Percentiles rank a stretch among this genome's conserved stretches.
Conservation (phyloP, 2,888 invertebrate species). For the Xylota segnis region DNA sequence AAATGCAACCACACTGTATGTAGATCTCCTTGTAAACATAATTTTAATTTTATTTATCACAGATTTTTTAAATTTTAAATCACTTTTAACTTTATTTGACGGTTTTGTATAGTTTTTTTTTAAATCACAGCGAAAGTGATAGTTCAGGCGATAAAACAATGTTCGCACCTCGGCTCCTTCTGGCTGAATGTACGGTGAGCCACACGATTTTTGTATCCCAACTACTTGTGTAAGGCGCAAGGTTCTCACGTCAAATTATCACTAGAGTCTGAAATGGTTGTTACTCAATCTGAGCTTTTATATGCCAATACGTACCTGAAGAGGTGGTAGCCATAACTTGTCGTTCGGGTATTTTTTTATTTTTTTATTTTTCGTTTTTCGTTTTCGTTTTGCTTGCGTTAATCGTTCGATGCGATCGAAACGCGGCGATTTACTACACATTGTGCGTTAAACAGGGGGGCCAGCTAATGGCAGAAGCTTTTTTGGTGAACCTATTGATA, state of each 20-base stretch:
- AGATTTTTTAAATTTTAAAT: conserved; percentile 26
- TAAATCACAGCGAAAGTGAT: conserved; percentile 22
- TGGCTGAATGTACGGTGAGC: conserved; percentile 46
- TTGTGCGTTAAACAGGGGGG: conserved; percentile 38
- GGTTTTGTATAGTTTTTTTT: background rate
- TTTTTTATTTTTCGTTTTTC: conserved; percentile 9
- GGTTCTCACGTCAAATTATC: conserved; percentile 78
- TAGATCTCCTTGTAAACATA: conserved; percentile 39
- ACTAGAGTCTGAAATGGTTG: conserved; percentile 77
- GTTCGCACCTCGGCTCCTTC: conserved; percentile 51
- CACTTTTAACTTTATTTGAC: conserved; percentile 6
- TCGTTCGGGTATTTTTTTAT: conserved; percentile 58
- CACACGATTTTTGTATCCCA: conserved; percentile 43
- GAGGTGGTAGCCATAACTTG: conserved; percentile 59
- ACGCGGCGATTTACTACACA: conserved; percentile 21
- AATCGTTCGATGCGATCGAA: conserved; percentile 37
- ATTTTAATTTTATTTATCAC: conserved; percentile 40
- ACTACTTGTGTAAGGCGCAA: conserved; percentile 54
- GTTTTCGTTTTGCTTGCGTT: conserved; percentile 52
- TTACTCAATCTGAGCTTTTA: conserved; percentile 75
- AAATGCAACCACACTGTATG: conserved; percentile 33
- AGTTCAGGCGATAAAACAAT: conserved; percentile 27
- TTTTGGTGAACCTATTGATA: background rate
- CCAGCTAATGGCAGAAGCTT: conserved; percentile 23
- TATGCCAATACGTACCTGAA: conserved; percentile 64